phyloP scores from a whole-genome alignment of 2,113 vertebrate genomes.

The Sminthopsis crassicaudata region DNA sequence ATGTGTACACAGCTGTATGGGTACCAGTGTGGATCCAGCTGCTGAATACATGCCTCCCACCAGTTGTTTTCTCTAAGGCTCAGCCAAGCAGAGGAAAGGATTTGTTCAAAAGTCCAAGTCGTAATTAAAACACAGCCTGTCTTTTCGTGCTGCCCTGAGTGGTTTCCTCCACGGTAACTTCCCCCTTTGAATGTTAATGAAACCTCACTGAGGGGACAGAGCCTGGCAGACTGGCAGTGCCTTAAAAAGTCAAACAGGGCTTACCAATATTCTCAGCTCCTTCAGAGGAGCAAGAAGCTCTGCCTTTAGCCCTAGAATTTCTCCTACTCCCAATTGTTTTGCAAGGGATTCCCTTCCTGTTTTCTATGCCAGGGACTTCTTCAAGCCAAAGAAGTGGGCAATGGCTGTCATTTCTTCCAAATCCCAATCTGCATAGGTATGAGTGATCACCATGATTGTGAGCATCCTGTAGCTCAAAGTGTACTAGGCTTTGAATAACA shows the following conservation, averaged over 20 bases:
- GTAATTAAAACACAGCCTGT: slow-evolving; percentile 73
- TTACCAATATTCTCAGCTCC: neutral
- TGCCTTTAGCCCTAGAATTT: neutral
- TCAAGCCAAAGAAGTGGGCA: neutral
- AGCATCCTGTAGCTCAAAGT: neutral
- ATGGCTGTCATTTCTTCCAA: neutral
- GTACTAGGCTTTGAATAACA: neutral
- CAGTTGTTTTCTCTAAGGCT: slow-evolving; percentile 54
- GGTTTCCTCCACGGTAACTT: slow-evolving; percentile 4
- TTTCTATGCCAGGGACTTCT: neutral
- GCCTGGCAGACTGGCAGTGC: slow-evolving; percentile 22
- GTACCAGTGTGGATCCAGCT: slow-evolving; percentile 60
- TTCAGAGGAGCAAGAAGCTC: neutral
- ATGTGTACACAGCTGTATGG: slow-evolving; percentile 50
- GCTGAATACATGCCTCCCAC: slow-evolving; percentile 24
- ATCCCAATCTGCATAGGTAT: neutral
- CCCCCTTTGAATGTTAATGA: slow-evolving; percentile 60
- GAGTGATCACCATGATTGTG: neutral
- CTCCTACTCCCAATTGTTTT: neutral
- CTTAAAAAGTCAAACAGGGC: neutral
- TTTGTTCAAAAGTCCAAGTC: slow-evolving; percentile 69
- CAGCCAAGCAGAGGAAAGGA: slow-evolving; percentile 46
- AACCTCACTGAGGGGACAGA: slow-evolving; percentile 7
- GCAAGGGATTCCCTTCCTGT: too few species aligned
- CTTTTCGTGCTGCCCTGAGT: slow-evolving; percentile 51